Conservation (phyloP, 2,113 vertebrate species). For the Nyctereutes procyonoides region DNA sequence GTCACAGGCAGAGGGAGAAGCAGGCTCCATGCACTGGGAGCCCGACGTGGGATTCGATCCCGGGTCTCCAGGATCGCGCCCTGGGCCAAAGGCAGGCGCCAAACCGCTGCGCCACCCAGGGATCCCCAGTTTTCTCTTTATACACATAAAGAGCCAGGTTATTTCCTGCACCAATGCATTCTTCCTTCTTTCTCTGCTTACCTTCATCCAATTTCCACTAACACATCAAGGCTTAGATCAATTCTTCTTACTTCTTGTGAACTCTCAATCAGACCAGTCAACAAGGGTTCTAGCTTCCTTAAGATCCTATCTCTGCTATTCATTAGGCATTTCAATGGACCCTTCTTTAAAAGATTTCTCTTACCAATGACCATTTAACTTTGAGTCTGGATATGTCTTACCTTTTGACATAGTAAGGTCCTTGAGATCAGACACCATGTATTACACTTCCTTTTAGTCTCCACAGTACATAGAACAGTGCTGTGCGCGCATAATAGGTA, state of each 20-base stretch:
- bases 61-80: too few relatives aligned
- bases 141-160: background rate
- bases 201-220: background rate
- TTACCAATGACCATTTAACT: background rate
- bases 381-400: background rate
- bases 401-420: background rate
- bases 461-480: background rate
- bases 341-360: background rate
- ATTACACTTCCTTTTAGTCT: slow-evolving; percentile 40
- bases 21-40: too few relatives aligned
- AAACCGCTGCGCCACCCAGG: too few relatives aligned
- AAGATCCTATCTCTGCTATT: background rate
- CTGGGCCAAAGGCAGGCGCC: too few relatives aligned
- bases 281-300: background rate
- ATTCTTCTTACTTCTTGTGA: background rate
- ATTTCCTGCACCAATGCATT: background rate
- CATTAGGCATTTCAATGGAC: background rate
- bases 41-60: too few relatives aligned
- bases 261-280: background rate
- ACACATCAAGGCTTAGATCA: background rate
- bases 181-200: background rate
- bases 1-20: too few relatives aligned
- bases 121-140: background rate
- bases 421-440: background rate
- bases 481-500: background rate